A percentile compares a stretch with the other conserved stretches of the same genome.
phyloP scores from a whole-genome alignment of 1,140 invertebrate genomes.

The Varroa destructor region DNA sequence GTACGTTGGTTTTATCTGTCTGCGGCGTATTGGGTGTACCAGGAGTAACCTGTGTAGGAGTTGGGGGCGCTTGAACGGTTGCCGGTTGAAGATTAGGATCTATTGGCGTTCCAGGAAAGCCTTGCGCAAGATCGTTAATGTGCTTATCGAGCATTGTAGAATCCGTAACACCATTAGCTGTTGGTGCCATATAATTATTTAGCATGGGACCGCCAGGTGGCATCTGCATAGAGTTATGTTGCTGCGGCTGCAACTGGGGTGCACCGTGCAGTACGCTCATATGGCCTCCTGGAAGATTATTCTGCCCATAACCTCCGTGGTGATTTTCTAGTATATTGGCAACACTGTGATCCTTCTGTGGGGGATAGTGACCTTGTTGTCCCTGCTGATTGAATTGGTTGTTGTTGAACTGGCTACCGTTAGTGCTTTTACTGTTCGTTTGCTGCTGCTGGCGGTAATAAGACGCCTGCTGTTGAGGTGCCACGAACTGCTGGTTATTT shows the following conservation, averaged over 20 bases:
- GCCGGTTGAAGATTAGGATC: not conserved
- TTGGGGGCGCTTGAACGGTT: conserved; percentile 11
- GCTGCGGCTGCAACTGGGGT: conserved; percentile 26
- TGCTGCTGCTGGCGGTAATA: conserved; percentile 9
- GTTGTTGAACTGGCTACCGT: conserved; percentile 29
- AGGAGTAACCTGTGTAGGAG: not conserved
- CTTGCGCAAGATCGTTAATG: not conserved
- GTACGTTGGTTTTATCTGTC: conserved; percentile 13
- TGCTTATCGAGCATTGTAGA: conserved; percentile 8
- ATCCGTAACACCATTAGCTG: not conserved
- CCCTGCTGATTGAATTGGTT: conserved; percentile 24
- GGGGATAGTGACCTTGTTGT: conserved; percentile 26
- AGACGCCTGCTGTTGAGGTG: conserved; percentile 25
- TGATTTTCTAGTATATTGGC: conserved; percentile 11
- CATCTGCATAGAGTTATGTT: conserved; percentile 20
- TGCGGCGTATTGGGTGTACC: conserved; percentile 8
- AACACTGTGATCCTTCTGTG: conserved; percentile 21
- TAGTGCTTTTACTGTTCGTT: conserved; percentile 28
- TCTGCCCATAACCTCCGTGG: conserved; percentile 14
- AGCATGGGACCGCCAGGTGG: conserved; percentile 1
- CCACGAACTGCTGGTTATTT: not conserved
- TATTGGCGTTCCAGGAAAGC: not conserved
- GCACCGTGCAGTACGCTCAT: not conserved
- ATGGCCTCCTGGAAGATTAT: not conserved
- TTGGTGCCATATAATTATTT: not conserved